Evolutionary conservation across 2,797 vertebrate species (phyloP).

Genomic region (Acomys russatus): DNA sequence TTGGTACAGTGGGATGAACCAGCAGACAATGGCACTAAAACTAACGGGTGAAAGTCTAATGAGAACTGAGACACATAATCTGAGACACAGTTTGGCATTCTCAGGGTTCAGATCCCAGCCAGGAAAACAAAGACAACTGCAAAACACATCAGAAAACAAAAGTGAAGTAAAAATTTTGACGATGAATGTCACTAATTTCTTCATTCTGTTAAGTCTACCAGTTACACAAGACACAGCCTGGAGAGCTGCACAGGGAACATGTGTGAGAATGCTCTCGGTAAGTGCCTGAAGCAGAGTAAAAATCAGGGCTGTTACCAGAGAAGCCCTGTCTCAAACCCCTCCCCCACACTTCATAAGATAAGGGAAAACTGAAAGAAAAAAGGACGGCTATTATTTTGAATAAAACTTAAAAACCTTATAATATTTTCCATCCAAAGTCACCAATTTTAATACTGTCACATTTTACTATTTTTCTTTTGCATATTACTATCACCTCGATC

Average conservation of each 20-base stretch:
- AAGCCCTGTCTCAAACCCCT: no score
- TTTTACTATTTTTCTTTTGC: slow-evolving; percentile 41
- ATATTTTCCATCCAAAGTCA: not conserved
- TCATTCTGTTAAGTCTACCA: not conserved
- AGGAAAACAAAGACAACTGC: not conserved
- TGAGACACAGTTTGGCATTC: not conserved
- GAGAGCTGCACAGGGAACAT: not conserved
- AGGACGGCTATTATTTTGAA: not conserved
- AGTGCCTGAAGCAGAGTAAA: not conserved
- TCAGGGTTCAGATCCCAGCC: not conserved
- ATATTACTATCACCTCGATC: not conserved
- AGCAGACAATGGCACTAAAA: not conserved
- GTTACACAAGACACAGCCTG: not conserved
- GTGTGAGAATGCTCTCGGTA: not conserved
- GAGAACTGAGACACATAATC: slow-evolving; percentile 6
- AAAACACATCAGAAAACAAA: slow-evolving; percentile 25
- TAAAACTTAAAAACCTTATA: not conserved
- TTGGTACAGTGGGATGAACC: slow-evolving; percentile 2
- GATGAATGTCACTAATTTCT: not conserved
- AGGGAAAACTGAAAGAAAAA: not conserved
- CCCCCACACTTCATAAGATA: not conserved
- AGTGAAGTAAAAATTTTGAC: not conserved
- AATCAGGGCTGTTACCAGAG: no score
- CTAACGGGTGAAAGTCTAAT: not conserved
- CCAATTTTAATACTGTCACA: not conserved